A percentile compares a stretch with the other conserved stretches of the same genome.
These are phyloP conservation scores for Stictocephala bisonia DNA, from an alignment of 2,888 invertebrate genomes.

Conservation along the genomic window DNA sequence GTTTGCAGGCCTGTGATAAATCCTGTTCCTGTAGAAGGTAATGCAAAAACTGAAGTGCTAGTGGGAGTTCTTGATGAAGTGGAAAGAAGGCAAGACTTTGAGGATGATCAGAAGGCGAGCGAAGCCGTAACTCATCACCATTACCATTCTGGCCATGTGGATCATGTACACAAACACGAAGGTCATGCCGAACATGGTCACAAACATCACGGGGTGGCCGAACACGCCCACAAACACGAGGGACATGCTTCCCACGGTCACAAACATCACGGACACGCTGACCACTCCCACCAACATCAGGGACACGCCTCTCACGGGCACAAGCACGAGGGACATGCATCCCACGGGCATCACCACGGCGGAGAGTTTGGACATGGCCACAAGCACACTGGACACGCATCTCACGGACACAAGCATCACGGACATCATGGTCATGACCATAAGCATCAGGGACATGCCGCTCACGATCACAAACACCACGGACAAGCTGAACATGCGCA, in stretches of 20 bases:
- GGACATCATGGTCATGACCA: slow-evolving; percentile 58
- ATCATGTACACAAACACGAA: slow-evolving; percentile 55
- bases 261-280: slow-evolving; percentile 58
- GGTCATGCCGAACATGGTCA: slow-evolving; percentile 57
- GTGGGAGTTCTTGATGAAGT: slow-evolving; percentile 28
- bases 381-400: slow-evolving; percentile 56
- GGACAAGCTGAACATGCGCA: slow-evolving; percentile 58
- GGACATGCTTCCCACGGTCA: slow-evolving; percentile 58
- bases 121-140: slow-evolving; percentile 57
- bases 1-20: slow-evolving; percentile 30
- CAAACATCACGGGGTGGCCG: slow-evolving; percentile 58
- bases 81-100: slow-evolving; percentile 20
- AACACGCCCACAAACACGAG: slow-evolving; percentile 58
- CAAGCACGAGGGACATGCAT: slow-evolving; percentile 55
- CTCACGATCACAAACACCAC: slow-evolving; percentile 58
- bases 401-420: slow-evolving; percentile 55
- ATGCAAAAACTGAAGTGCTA: slow-evolving; percentile 24
- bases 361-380: slow-evolving; percentile 57
- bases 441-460: slow-evolving; percentile 57
- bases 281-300: slow-evolving; percentile 57
- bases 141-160: slow-evolving; percentile 55
- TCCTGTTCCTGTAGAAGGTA: slow-evolving; percentile 7
- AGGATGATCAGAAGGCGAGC: slow-evolving; percentile 52
- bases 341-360: slow-evolving; percentile 56
- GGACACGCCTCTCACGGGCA: slow-evolving; percentile 56